A percentile compares a stretch with the other conserved stretches of the same genome.
Evolutionary conservation across 2,113 vertebrate genomes (phyloP).

Genomic region (Macrotus californicus): DNA sequence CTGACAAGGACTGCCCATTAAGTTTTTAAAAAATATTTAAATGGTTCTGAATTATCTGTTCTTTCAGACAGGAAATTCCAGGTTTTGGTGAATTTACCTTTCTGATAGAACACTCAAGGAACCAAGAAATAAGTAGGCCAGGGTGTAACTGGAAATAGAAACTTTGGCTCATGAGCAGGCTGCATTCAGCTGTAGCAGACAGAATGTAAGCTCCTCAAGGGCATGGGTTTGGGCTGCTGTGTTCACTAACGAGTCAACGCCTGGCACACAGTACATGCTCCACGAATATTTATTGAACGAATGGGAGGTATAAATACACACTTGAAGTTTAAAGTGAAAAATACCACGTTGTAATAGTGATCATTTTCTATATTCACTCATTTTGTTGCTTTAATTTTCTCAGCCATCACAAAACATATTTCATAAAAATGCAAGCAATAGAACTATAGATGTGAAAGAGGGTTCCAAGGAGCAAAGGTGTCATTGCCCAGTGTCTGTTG

Average conservation of each 20-base stretch:
- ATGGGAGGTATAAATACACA: background rate
- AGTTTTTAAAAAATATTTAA: background rate
- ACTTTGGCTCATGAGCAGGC: background rate
- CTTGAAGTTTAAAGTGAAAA: background rate
- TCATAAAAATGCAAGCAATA: background rate
- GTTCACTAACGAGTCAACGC: background rate
- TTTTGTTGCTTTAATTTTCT: slow-evolving; percentile 3
- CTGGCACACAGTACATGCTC: background rate
- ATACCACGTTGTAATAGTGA: background rate
- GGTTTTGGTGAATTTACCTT: background rate
- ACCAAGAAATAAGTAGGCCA: background rate
- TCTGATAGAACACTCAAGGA: background rate
- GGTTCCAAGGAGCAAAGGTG: background rate
- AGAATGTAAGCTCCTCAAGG: background rate
- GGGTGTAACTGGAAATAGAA: background rate
- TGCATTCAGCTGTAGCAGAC: background rate
- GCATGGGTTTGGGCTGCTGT: background rate
- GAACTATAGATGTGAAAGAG: background rate
- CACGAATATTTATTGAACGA: background rate
- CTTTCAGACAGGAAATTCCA: background rate
- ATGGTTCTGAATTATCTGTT: background rate
- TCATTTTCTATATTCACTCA: background rate
- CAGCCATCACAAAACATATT: background rate
- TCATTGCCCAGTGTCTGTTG: background rate
- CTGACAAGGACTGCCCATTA: background rate